Conservation (phyloP, 2,888 invertebrate genomes). For the Liposcelis brunnea region DNA sequence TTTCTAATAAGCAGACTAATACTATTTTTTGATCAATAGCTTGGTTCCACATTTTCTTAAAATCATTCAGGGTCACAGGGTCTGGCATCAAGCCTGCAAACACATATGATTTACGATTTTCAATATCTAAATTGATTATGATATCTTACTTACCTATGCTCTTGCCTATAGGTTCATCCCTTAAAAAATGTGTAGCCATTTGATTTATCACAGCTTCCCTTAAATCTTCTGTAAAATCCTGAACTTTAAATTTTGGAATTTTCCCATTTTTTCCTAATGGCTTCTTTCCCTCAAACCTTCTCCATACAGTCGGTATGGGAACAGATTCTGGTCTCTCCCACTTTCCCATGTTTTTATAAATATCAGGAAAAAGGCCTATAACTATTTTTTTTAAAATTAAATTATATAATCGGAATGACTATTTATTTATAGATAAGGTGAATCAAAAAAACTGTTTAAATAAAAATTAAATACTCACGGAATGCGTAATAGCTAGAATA, state of each 20-base stretch:
- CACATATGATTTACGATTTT: too few species aligned
- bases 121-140: too few species aligned
- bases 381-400: too few species aligned
- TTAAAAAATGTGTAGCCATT: conserved; percentile 29
- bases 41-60: conserved; percentile 20
- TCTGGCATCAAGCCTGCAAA: conserved; percentile 20
- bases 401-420: too few species aligned
- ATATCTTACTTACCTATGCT: conserved; percentile 23
- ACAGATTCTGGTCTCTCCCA: conserved; percentile 26
- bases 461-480: too few species aligned
- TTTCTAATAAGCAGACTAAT: conserved; percentile 24
- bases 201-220: conserved; percentile 27
- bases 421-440: too few species aligned
- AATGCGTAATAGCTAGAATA: too few species aligned
- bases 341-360: too few species aligned
- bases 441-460: too few species aligned
- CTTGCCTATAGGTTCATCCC: conserved; percentile 35
- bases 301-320: conserved; percentile 29
- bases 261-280: conserved; percentile 19
- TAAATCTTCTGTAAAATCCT: conserved; percentile 32
- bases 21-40: conserved; percentile 21
- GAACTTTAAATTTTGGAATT: conserved; percentile 30
- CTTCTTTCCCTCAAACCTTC: conserved; percentile 24
- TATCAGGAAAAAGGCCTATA: too few species aligned
- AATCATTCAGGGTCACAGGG: conserved; percentile 17